phyloP scores from a whole-genome alignment of 2,888 invertebrate genomes.

The Rhabditophanes sp. region DNA sequence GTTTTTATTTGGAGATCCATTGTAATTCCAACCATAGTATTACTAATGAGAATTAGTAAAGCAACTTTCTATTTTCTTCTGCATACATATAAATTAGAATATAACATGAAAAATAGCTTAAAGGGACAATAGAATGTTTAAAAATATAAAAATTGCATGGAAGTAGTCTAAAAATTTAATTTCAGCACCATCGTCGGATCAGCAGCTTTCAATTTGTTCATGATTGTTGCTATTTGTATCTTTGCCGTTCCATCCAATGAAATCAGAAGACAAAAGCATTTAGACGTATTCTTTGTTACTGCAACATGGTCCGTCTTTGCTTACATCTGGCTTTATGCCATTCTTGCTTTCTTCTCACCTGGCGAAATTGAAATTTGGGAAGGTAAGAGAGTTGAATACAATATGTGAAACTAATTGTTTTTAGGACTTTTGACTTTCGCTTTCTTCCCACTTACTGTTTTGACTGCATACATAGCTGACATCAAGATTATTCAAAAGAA shows the following conservation, averaged over 20 bases:
- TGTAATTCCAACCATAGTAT: no score
- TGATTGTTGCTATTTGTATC: slow-evolving; percentile 87
- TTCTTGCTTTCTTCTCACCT: slow-evolving; percentile 65
- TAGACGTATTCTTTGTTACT: slow-evolving; percentile 84
- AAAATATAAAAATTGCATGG: no score
- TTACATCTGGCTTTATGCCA: slow-evolving; percentile 92
- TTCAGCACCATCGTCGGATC: slow-evolving; percentile 87
- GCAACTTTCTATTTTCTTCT: no score
- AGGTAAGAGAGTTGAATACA: no score
- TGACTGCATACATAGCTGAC: slow-evolving; percentile 90
- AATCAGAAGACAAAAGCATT: slow-evolving; percentile 42
- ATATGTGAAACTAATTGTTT: no score
- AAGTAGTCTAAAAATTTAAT: no score
- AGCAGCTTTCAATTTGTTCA: slow-evolving; percentile 91
- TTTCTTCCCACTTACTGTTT: slow-evolving; percentile 87
- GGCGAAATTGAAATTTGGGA: slow-evolving; percentile 65
- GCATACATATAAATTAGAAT: not conserved
- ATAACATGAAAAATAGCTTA: not conserved
- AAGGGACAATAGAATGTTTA: not conserved
- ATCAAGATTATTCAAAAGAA: slow-evolving; percentile 50
- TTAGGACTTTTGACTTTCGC: slow-evolving; percentile 76
- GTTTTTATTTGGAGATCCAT: no score
- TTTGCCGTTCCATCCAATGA: slow-evolving; percentile 41
- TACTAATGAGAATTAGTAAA: no score
- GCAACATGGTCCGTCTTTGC: slow-evolving; percentile 87